Evolutionary conservation across 2,113 vertebrate species (phyloP), one percentile per base, ranked within the genome.

Genomic region (Colinus virginianus): DNA sequence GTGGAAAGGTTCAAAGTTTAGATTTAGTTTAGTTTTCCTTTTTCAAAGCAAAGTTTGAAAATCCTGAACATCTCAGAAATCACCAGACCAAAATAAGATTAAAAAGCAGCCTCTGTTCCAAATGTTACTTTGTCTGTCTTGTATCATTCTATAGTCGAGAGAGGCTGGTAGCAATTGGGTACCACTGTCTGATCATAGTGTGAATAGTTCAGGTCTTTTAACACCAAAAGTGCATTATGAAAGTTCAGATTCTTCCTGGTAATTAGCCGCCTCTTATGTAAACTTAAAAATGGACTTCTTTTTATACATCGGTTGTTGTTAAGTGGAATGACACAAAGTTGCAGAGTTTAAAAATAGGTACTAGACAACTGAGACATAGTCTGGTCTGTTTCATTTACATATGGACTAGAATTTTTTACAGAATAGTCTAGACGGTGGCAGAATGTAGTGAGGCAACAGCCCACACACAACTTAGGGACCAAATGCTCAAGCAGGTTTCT

Each of bases 241-340:
- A 90, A 88, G 36, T 88, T 94, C 70, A 38, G 22, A 78, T 96
- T 94, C 72, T 79, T 90, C 43, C 28, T 51, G 67, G 32, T 91
- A 94, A 90, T 94, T 96, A 95, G 92, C 91, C 92, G 88, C 71
- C n/a, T 94, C 77, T 96, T 96, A 93, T 75, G 62, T 93, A 95
- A 96, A 58, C 79, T 91, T 91, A 91, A 94, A 96, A 94, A 94
- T 84, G 68, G 90, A 80, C 86, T 78, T 91, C 62, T 94, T 96
- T 95, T 95, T 93, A 86, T 95, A 86, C 74, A 84, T 84, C 79
- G 68, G 90, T 95, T 88, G 77, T 91, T 90, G 68, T 86, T 88
- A 94, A 86, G 92, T 84, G 77, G 77, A 93, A 94, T 91, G 88
- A 71, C 93, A 96, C 69, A 90, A 96, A 96, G 85, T 90, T 88